phyloP scores from a whole-genome alignment of 2,113 vertebrate genomes.

The crab-eating macaque (Macaca fascicularis) region T2T-MFA8v1.1 NC_088385.1:126084501-126085000 shows the following conservation, averaged over 20 bases:
- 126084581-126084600: too few species aligned
- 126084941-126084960: background rate
- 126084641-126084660: background rate
- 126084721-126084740: background rate
- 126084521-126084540: background rate
- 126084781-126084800: background rate
- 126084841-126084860: background rate
- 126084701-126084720: background rate
- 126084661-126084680: background rate
- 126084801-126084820: background rate
- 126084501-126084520: background rate
- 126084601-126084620: fast-evolving
- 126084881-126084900: background rate
- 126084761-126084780: background rate
- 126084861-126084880: background rate
- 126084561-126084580: background rate
- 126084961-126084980: background rate
- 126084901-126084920: background rate
- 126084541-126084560: background rate
- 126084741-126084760: background rate
- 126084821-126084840: background rate
- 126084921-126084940: background rate
- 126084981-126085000: background rate
- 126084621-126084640: background rate
- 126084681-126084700: background rate